A percentile compares a stretch with the other conserved stretches of the same genome.
Evolutionary conservation across 2,888 invertebrate genomes (phyloP).

Genomic region (Standfussiana lucernea): DNA sequence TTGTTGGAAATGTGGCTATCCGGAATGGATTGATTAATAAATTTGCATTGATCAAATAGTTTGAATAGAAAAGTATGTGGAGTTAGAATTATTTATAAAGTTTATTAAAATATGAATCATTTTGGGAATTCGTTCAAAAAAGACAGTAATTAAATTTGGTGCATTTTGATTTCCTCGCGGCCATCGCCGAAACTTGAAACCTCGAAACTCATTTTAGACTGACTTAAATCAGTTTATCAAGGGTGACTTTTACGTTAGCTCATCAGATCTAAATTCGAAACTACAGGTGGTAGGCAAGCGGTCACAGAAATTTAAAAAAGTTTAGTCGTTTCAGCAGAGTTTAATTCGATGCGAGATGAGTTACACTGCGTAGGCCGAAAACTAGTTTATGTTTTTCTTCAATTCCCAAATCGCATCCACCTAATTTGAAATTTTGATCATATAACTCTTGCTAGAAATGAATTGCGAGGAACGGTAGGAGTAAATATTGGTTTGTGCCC

Average conservation of each 20-base stretch:
- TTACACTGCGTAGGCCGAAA: neutral
- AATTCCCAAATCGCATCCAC: constrained; percentile 16
- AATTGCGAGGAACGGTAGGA: constrained; percentile 6
- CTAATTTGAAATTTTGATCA: constrained; percentile 28
- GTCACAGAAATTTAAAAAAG: no score
- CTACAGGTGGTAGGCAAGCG: no score
- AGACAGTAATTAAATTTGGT: no score
- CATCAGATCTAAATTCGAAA: no score
- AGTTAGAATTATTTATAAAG: neutral
- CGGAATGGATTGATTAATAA: neutral
- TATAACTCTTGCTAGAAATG: constrained; percentile 3
- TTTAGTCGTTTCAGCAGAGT: neutral
- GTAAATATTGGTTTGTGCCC: constrained; percentile 12
- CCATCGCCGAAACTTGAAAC: no score
- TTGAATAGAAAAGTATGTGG: neutral
- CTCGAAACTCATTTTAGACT: no score
- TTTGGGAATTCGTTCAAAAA: neutral
- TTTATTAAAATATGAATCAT: no score
- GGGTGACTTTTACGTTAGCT: no score
- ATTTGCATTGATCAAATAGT: neutral
- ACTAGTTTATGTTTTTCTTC: constrained; percentile 23
- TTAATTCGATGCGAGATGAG: constrained; percentile 26
- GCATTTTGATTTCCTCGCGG: no score
- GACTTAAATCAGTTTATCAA: no score
- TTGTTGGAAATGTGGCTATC: no score